phyloP scores from a whole-genome alignment of 2,797 vertebrate genomes.

The Lagorchestes hirsutus region DNA sequence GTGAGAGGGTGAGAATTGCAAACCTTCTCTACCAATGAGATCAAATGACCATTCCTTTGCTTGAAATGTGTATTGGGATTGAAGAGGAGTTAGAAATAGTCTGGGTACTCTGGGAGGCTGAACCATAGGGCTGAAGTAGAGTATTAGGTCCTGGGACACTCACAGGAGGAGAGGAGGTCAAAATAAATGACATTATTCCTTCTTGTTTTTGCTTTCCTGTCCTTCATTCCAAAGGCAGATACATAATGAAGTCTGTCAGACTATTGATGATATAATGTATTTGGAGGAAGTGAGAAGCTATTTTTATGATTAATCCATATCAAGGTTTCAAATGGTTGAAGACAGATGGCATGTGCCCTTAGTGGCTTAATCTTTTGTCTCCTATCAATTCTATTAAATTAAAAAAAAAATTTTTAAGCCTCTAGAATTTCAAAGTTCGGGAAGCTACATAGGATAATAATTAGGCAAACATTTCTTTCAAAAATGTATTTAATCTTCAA shows the following conservation, averaged over 20 bases:
- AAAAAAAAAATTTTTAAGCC: not conserved
- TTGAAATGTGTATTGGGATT: no score
- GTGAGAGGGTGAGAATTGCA: no score
- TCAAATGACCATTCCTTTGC: no score
- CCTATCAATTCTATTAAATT: not conserved
- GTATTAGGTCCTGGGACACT: not conserved
- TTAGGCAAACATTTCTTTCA: no score
- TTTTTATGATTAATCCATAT: not conserved
- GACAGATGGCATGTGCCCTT: not conserved
- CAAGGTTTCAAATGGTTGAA: not conserved
- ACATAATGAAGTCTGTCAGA: not conserved
- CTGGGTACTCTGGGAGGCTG: not conserved
- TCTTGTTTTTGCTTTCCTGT: not conserved
- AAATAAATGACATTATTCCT: not conserved
- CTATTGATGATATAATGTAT: not conserved
- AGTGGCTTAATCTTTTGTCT: not conserved
- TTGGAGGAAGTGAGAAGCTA: not conserved
- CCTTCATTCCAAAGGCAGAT: not conserved
- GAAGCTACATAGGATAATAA: no score
- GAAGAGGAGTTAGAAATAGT: not conserved
- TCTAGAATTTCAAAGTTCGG: not conserved
- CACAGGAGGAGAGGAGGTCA: not conserved
- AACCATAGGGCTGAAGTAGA: not conserved
- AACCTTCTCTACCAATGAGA: no score
- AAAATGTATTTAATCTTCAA: not conserved